Evolutionary conservation across 1,140 invertebrate species (phyloP), one percentile per base, ranked within the genome.

Genomic region (Hirudo medicinalis): DNA sequence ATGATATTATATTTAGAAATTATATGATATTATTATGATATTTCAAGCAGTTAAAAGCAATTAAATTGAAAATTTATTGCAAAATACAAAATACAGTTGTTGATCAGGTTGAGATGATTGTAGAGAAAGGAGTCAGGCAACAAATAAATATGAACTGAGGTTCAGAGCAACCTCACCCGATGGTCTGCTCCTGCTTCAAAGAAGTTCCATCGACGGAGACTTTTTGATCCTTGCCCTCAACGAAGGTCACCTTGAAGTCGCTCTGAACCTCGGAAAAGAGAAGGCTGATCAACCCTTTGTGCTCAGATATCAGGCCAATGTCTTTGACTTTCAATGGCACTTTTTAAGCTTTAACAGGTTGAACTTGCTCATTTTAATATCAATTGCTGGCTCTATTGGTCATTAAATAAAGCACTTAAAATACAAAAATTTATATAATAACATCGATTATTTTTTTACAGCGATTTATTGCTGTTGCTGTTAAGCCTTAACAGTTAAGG

Each of bases 301-400:
- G 17, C 81, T 87, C 22, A 80, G 83, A 78, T 87, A 84, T 11
- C 75, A 87, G 85, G 80, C 87, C 77, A 54, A 85, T 76, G 85
- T 90, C 2, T 84, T 87, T 77, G 88, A 91, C 81, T 88, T 88
- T 0, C 78, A 87, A 55, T 90, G 89, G 89, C 89, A 91, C 78
- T 86, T 85, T 25, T 82, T 89, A 6, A 81, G 84, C 11, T 85
- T 88, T 32, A 74, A 76, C 68, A 78, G 80, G 80, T 81, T 75
- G 67, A 70, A 25, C 63, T 15, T 20, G 43, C 20, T 75, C 4
- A 55, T 60, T 29, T 68, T 70, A 22, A 70, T 54, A 63, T 85
- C 84, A 73, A 49, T 49, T 49, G 43, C 11, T 49, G 11, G 43
- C 15, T 5, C 11, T 40, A 40, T 40, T 49, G 13, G 43, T 49